These are phyloP conservation scores for Champsocephalus gunnari DNA, from an alignment of 2,797 vertebrate species.

Conservation along the genomic window DNA sequence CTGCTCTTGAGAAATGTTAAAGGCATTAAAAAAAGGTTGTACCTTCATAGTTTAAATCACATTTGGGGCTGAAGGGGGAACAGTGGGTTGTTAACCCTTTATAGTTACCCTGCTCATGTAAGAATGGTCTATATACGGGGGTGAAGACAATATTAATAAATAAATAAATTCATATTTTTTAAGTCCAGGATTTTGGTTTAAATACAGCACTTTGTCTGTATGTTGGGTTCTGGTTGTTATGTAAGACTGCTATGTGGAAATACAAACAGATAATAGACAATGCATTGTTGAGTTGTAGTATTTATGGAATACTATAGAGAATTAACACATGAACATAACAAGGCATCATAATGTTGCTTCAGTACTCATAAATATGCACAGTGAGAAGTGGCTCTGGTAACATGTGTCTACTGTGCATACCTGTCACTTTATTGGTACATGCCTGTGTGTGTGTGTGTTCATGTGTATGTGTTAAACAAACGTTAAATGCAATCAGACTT, in stretches of 20 bases:
- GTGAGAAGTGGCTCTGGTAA: slow-evolving; percentile 49
- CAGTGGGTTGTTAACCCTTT: neutral
- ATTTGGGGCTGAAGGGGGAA: neutral
- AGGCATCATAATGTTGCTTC: slow-evolving; percentile 36
- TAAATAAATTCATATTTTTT: slow-evolving; percentile 5
- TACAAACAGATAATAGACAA: slow-evolving; percentile 38
- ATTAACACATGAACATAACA: slow-evolving; percentile 39
- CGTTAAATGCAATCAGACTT: slow-evolving; percentile 61
- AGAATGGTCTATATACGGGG: neutral
- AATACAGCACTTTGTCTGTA: slow-evolving; percentile 1
- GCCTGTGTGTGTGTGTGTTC: slow-evolving; percentile 17
- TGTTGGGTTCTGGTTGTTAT: slow-evolving; percentile 11
- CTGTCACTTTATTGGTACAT: slow-evolving; percentile 28
- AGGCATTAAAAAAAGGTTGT: slow-evolving; percentile 13
- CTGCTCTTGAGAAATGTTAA: neutral
- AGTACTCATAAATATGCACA: slow-evolving; percentile 50
- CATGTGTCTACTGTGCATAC: slow-evolving; percentile 41
- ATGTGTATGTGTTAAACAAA: slow-evolving; percentile 34
- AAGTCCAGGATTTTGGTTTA: neutral
- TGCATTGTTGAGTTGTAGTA: slow-evolving; percentile 11
- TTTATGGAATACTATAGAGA: slow-evolving; percentile 37
- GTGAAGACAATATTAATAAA: neutral
- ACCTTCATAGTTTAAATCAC: neutral
- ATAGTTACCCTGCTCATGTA: slow-evolving; percentile 17
- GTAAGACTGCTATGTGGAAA: slow-evolving; percentile 2